Conservation (phyloP, 2,797 vertebrate species). For the Vireo griseus region DNA sequence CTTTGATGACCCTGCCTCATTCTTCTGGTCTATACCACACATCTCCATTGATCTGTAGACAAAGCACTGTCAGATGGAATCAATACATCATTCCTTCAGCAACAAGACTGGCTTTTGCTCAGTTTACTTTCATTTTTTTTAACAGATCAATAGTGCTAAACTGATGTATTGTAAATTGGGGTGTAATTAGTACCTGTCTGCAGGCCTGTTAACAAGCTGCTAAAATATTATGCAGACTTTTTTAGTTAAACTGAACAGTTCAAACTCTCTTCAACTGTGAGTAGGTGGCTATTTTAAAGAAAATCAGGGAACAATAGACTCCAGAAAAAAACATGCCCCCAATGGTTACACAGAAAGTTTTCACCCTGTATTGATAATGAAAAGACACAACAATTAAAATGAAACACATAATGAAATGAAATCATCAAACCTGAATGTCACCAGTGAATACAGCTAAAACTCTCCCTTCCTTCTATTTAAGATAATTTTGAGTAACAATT, state of each 20-base stretch:
- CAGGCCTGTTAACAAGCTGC: constrained; percentile 73
- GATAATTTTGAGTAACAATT: background rate
- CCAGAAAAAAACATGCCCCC: background rate
- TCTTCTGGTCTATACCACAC: constrained; percentile 78
- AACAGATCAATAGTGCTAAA: constrained; percentile 83
- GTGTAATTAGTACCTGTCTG: constrained; percentile 84
- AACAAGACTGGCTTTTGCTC: constrained; percentile 79
- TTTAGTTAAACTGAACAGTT: background rate
- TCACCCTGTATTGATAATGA: background rate
- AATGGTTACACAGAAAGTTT: background rate
- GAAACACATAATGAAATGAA: background rate
- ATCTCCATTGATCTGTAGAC: constrained; percentile 85
- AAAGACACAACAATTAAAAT: background rate
- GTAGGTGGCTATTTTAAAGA: background rate
- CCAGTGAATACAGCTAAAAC: background rate
- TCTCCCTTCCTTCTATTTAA: background rate
- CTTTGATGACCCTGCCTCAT: constrained; percentile 78
- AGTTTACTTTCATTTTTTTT: constrained; percentile 82
- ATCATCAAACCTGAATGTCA: background rate
- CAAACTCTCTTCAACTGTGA: background rate
- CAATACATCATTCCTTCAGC: constrained; percentile 94
- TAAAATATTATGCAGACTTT: constrained; percentile 11
- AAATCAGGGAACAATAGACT: background rate
- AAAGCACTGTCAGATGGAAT: constrained; percentile 86
- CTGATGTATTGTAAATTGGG: constrained; percentile 83